Conservation (phyloP, 2,888 invertebrate genomes). For the Cerastis leucographa region DNA sequence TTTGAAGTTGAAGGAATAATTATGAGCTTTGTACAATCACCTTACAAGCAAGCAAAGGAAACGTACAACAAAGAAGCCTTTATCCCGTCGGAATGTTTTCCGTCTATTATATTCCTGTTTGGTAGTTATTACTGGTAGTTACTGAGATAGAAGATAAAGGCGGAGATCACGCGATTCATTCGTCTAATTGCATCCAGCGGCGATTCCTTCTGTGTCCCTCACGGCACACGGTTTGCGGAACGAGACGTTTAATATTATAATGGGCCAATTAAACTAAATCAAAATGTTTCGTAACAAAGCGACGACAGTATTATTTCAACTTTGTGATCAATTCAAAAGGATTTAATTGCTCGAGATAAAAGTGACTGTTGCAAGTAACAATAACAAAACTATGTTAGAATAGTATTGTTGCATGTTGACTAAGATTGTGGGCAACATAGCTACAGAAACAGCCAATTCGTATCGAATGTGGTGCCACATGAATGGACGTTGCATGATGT, state of each 20-base stretch:
- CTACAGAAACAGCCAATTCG: not conserved
- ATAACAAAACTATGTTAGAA: not conserved
- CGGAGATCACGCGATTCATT: constrained; percentile 84
- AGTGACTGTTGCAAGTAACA: not conserved
- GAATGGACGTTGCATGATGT: not conserved
- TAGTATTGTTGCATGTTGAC: not conserved
- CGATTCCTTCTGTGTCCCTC: constrained; percentile 67
- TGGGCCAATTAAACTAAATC: constrained; percentile 60
- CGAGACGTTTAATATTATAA: constrained; percentile 65
- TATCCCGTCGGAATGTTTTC: constrained; percentile 66
- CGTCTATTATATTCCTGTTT: constrained; percentile 78
- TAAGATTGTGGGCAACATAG: not conserved
- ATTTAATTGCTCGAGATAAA: not conserved
- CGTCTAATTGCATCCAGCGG: constrained; percentile 81
- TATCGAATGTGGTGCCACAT: not conserved
- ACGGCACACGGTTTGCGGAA: constrained; percentile 50
- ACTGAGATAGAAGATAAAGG: constrained; percentile 79
- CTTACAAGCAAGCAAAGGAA: constrained; percentile 66
- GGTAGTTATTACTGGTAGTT: constrained; percentile 80
- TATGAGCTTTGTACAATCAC: constrained; percentile 50
- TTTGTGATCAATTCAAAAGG: constrained; percentile 21
- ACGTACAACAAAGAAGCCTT: constrained; percentile 77
- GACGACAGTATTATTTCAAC: constrained; percentile 26
- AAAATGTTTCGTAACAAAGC: constrained; percentile 45
- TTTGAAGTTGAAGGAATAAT: constrained; percentile 48